Conservation (phyloP, 1,140 invertebrate species). For the Drosophila orosa region DNA sequence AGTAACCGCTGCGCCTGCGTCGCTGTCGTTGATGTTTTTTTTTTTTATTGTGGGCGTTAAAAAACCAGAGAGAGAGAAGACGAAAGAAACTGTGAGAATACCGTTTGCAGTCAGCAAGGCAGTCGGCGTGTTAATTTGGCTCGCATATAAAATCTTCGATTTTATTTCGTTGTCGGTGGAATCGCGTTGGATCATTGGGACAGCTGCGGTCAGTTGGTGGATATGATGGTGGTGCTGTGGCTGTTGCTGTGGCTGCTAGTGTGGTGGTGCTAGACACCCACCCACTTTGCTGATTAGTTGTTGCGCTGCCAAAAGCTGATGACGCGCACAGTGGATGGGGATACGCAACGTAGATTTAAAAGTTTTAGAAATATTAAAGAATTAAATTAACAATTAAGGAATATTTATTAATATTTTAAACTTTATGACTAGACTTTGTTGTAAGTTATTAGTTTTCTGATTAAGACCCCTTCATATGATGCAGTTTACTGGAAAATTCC, state of each 20-base stretch:
- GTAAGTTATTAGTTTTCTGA: neutral
- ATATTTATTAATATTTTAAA: no score
- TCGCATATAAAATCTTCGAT: slow-evolving; percentile 72
- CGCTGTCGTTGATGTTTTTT: slow-evolving; percentile 40
- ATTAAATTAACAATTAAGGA: no score
- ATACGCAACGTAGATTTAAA: neutral
- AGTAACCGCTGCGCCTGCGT: slow-evolving; percentile 60
- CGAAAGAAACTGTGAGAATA: slow-evolving; percentile 39
- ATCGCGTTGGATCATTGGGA: slow-evolving; percentile 42
- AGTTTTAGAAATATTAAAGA: no score
- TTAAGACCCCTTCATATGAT: neutral
- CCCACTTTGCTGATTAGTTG: slow-evolving; percentile 62
- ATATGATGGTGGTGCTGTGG: slow-evolving; percentile 7
- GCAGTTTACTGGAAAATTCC: neutral
- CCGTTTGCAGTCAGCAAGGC: slow-evolving; percentile 8
- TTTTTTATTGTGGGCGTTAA: slow-evolving; percentile 38
- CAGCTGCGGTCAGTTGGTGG: slow-evolving; percentile 54
- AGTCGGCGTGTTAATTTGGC: slow-evolving; percentile 53
- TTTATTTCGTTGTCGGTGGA: slow-evolving; percentile 62
- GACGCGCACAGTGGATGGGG: slow-evolving; percentile 33
- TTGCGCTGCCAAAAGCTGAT: slow-evolving; percentile 42
- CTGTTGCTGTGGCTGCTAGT: no score
- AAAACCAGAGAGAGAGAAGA: slow-evolving; percentile 53
- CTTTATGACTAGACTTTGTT: no score
- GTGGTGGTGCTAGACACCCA: slow-evolving; percentile 57